Evolutionary conservation across 2,888 invertebrate species (phyloP).

Genomic region (Caenorhabditis uteleia): DNA sequence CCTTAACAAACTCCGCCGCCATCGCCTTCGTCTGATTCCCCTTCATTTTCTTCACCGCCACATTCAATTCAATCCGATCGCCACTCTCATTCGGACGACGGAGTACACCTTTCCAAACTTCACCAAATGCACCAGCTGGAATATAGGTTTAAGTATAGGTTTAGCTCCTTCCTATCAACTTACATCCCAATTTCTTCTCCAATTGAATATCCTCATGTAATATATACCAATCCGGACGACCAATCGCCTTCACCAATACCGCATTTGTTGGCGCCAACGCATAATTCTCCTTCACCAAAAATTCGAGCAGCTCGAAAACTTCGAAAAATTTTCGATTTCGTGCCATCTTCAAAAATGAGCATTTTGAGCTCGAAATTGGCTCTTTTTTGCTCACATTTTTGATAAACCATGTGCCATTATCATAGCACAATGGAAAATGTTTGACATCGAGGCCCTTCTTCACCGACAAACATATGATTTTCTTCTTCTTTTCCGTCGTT

Average conservation of each 20-base stretch:
- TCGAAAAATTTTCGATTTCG: slow-evolving; percentile 13
- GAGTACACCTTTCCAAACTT: slow-evolving; percentile 36
- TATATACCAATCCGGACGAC: slow-evolving; percentile 42
- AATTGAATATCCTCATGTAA: slow-evolving; percentile 33
- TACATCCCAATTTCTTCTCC: slow-evolving; percentile 26
- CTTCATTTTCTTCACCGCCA: slow-evolving; percentile 43
- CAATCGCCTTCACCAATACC: slow-evolving; percentile 14
- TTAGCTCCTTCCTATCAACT: too few species aligned
- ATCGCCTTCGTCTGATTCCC: slow-evolving; percentile 32
- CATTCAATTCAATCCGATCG: slow-evolving; percentile 7
- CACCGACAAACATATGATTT: slow-evolving; percentile 29
- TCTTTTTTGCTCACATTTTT: slow-evolving; percentile 8
- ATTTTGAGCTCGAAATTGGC: too few species aligned
- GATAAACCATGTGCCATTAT: slow-evolving; percentile 17
- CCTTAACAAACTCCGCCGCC: slow-evolving; percentile 32
- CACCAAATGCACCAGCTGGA: slow-evolving; percentile 46
- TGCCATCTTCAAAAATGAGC: too few species aligned
- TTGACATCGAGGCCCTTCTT: slow-evolving; percentile 13
- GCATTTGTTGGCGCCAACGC: slow-evolving; percentile 12
- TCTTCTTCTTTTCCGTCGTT: slow-evolving; percentile 19
- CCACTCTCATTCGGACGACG: slow-evolving; percentile 8
- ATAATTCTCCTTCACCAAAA: slow-evolving; percentile 20
- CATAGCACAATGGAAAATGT: slow-evolving; percentile 23
- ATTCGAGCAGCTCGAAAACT: slow-evolving; percentile 19
- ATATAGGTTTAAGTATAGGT: too few species aligned